These are phyloP conservation scores for Propithecus deckenii DNA, from an alignment of 2,797 vertebrate species.

Conservation along the genomic window DNA sequence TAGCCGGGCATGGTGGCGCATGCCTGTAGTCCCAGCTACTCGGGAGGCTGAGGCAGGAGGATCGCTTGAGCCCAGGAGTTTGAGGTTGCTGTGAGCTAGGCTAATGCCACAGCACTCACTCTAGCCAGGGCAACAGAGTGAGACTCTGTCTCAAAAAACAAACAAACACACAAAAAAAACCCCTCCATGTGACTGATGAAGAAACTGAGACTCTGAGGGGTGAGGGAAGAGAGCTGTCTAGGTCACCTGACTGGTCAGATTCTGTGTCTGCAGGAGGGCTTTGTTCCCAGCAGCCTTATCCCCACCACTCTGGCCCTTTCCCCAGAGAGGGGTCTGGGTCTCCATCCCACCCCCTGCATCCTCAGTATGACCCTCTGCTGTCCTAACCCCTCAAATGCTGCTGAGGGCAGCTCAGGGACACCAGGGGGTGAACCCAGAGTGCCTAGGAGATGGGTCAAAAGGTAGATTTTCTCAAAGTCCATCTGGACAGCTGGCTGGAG, in stretches of 20 bases:
- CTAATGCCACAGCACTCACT: too few relatives aligned
- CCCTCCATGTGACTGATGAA: neutral
- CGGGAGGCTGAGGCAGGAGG: too few relatives aligned
- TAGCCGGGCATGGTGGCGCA: too few relatives aligned
- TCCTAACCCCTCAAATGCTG: neutral
- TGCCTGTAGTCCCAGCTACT: too few relatives aligned
- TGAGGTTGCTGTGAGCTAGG: too few relatives aligned
- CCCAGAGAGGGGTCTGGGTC: neutral
- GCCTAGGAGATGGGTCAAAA: neutral
- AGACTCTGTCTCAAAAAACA: too few relatives aligned
- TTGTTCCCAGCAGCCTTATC: neutral
- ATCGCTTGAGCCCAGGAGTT: too few relatives aligned
- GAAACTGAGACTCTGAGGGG: neutral
- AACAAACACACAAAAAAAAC: too few relatives aligned
- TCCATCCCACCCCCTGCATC: neutral
- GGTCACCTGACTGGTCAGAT: neutral
- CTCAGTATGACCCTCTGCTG: neutral
- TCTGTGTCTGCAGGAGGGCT: neutral
- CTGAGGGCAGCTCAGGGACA: neutral
- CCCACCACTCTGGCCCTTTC: neutral
- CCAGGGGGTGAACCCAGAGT: neutral
- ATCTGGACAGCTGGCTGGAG: neutral
- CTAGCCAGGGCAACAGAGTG: too few relatives aligned
- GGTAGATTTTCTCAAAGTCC: neutral
- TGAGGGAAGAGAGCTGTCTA: neutral